These are phyloP conservation scores for Malaclemys terrapin DNA, from an alignment of 2,113 vertebrate genomes.

Conservation along the genomic window DNA sequence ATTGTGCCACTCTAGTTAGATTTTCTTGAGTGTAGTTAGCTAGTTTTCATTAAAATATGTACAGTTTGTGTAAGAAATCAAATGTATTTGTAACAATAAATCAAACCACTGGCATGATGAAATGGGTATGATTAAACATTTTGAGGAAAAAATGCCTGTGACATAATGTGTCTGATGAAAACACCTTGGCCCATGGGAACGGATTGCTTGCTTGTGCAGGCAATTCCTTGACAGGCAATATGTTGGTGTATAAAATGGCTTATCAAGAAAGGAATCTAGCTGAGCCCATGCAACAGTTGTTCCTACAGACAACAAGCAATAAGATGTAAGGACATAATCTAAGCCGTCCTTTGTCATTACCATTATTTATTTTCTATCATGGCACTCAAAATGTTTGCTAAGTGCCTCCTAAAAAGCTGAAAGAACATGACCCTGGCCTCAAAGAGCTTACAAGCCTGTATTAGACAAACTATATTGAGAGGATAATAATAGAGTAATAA, in stretches of 20 bases:
- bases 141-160: not conserved
- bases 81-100: not conserved
- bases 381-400: not conserved
- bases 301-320: not conserved
- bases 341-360: not conserved
- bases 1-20: not conserved
- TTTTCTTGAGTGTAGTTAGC: not conserved
- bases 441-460: not conserved
- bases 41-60: not conserved
- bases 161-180: not conserved
- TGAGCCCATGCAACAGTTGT: not conserved
- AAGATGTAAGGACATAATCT: not conserved
- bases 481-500: not conserved
- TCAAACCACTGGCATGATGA: not conserved
- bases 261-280: not conserved
- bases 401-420: not conserved
- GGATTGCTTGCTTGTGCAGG: not conserved
- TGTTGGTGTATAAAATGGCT: not conserved
- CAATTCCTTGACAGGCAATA: not conserved
- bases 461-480: not conserved
- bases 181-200: accelerated
- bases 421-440: not conserved
- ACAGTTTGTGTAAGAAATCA: not conserved
- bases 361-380: not conserved
- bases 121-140: not conserved